Evolutionary conservation across 2,113 vertebrate genomes (phyloP), one percentile per base, ranked within the genome.

Genomic region (Xenopus borealis): DNA sequence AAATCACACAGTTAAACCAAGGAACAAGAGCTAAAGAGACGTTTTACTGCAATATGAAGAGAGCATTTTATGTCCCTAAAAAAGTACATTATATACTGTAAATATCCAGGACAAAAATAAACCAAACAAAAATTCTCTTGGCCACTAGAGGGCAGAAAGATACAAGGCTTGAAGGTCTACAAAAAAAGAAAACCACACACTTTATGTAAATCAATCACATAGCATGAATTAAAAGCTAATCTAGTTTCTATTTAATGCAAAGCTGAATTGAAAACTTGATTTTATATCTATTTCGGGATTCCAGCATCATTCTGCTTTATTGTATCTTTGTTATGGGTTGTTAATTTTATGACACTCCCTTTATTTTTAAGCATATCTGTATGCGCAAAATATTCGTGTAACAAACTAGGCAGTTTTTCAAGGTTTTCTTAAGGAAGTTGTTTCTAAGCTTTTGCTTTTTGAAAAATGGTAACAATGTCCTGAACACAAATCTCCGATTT

Each of bases 301-400:
- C 30, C 50, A 64, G 47, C 74, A 77, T 77, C 74, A 77, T 61
- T 77, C 59, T 70, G 18, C 59, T 77, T 77, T 70, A 77, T 77
- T 77, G 61, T 77, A 70, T 77, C 74, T 70, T 77, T 77, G 59
- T 62, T 77, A 19, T 77, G 74, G 70, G 58, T 59, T 77, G 74
- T 77, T 75, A 77, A 77, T 77, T 77, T 77, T 77, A 68, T 75
- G 66, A 46, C 23, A 67, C 61, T 70, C 59, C 67, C 58, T 70
- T 69, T 75, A 75, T 75, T 77, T 77, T 70, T 77, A 77, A 70
- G 67, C 30, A 77, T 77, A 77, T 70, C 59, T 77, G 63, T 77
- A 77, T 67, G 55, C 16, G 68, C 59, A 77, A 77, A 70, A 69
- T 70, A 77, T 70, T 62, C 50, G 5, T 46, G 61, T 44, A 46